Evolutionary conservation across 2,113 vertebrate species (phyloP).

Genomic region (Megaceryle maxima): DNA sequence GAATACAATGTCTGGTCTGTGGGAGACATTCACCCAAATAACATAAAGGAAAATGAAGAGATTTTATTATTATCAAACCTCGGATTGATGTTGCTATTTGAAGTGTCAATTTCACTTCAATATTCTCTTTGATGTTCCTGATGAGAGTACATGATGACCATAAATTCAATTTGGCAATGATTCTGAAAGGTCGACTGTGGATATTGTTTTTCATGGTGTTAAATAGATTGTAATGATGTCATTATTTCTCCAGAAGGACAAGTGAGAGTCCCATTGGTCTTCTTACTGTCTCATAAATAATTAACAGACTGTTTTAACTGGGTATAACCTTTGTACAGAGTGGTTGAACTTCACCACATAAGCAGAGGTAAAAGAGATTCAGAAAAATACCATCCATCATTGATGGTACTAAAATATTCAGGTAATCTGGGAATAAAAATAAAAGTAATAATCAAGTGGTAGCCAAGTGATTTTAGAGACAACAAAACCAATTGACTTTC

Average conservation of each 20-base stretch:
- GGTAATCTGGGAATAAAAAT: neutral
- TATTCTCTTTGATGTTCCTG: slow-evolving; percentile 34
- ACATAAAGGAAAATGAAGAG: slow-evolving; percentile 8
- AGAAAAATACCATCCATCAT: slow-evolving; percentile 40
- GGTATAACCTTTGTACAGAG: slow-evolving; percentile 62
- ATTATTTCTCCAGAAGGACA: slow-evolving; percentile 62
- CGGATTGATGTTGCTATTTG: neutral
- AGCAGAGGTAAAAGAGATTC: slow-evolving; percentile 9
- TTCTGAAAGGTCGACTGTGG: slow-evolving; percentile 67
- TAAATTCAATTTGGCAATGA: slow-evolving; percentile 60
- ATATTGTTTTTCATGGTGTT: slow-evolving; percentile 69
- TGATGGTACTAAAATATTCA: slow-evolving; percentile 28
- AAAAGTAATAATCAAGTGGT: neutral
- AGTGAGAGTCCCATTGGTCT: slow-evolving; percentile 66
- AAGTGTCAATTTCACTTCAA: neutral
- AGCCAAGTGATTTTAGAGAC: neutral
- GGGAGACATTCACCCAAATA: neutral
- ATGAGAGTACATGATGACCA: slow-evolving; percentile 19
- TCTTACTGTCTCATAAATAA: slow-evolving; percentile 73
- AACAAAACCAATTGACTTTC: neutral
- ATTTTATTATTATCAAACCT: slow-evolving; percentile 1
- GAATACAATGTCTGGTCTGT: neutral
- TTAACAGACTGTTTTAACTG: slow-evolving; percentile 67
- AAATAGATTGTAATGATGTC: slow-evolving; percentile 65
- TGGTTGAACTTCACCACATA: neutral